Conservation (phyloP, 2,113 vertebrate genomes). For the Connochaetes taurinus region DNA sequence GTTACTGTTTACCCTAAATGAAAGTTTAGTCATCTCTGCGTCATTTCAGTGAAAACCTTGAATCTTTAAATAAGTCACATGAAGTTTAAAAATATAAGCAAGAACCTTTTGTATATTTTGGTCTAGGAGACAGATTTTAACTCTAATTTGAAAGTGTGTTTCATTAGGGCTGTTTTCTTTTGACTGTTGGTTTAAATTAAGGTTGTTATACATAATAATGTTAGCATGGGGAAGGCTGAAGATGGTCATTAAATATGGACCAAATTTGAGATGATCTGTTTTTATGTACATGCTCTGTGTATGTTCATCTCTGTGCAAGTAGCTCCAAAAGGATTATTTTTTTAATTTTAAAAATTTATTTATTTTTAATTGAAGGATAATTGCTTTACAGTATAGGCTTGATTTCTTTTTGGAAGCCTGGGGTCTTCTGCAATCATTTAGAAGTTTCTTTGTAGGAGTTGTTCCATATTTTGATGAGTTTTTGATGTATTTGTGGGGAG, state of each 20-base stretch:
- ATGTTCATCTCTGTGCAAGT: background rate
- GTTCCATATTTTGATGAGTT: background rate
- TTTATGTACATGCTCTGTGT: background rate
- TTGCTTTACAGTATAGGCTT: background rate
- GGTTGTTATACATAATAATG: constrained; percentile 36
- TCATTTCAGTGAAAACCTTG: constrained; percentile 69
- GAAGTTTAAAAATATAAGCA: constrained; percentile 72
- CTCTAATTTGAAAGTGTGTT: constrained; percentile 64
- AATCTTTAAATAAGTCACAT: constrained; percentile 74
- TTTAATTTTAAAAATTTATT: background rate
- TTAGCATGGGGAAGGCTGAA: background rate
- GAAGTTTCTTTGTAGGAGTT: background rate
- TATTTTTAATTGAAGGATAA: background rate
- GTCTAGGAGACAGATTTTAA: constrained; percentile 68
- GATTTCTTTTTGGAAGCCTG: background rate
- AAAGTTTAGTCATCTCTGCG: constrained; percentile 59
- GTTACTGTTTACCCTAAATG: constrained; percentile 57
- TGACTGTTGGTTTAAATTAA: constrained; percentile 38
- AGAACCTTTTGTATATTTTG: constrained; percentile 64
- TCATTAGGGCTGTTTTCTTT: constrained; percentile 65
- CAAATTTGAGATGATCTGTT: background rate
- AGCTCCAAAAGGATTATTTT: background rate
- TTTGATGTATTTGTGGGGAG: background rate
- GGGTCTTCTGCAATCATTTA: background rate
- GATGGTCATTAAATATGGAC: background rate